A percentile compares a stretch with the other conserved stretches of the same genome.
Evolutionary conservation across 2,797 vertebrate genomes (phyloP).

Genomic region (Gorsachius magnificus): DNA sequence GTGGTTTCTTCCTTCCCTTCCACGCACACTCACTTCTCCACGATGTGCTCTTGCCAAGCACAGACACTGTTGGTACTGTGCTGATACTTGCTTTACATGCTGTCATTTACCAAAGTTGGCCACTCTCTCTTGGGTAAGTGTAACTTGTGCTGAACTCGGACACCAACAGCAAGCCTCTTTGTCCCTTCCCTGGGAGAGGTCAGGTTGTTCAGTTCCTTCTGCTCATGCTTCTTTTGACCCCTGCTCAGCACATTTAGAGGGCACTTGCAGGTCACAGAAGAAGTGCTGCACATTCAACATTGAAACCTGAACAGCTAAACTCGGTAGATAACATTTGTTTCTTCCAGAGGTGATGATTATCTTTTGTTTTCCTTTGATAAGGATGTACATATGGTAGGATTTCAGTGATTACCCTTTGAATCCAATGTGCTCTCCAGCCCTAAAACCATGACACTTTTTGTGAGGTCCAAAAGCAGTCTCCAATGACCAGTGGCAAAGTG

Average conservation of each 20-base stretch:
- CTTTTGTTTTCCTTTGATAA: background rate
- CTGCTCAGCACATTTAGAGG: background rate
- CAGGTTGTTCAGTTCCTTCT: background rate
- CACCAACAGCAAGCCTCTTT: background rate
- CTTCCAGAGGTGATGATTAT: background rate
- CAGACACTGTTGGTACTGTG: background rate
- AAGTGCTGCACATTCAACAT: background rate
- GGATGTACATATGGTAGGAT: conserved; percentile 11
- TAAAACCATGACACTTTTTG: background rate
- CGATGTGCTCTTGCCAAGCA: background rate
- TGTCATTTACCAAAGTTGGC: background rate
- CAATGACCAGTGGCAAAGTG: background rate
- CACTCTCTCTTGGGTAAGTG: background rate
- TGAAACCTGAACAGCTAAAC: background rate
- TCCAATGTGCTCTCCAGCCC: background rate
- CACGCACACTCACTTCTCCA: background rate
- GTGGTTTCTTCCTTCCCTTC: background rate
- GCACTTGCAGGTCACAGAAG: background rate
- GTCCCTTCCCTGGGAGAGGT: background rate
- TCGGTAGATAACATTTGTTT: background rate
- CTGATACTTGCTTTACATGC: background rate
- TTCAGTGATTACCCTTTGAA: background rate
- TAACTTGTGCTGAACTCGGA: background rate
- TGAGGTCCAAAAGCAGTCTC: background rate
- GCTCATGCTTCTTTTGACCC: background rate